Percentiles rank a stretch among this genome's conserved stretches.
These are phyloP conservation scores for Carcharodon carcharias DNA, from an alignment of 2,797 vertebrate species.

Conservation along the genomic window DNA sequence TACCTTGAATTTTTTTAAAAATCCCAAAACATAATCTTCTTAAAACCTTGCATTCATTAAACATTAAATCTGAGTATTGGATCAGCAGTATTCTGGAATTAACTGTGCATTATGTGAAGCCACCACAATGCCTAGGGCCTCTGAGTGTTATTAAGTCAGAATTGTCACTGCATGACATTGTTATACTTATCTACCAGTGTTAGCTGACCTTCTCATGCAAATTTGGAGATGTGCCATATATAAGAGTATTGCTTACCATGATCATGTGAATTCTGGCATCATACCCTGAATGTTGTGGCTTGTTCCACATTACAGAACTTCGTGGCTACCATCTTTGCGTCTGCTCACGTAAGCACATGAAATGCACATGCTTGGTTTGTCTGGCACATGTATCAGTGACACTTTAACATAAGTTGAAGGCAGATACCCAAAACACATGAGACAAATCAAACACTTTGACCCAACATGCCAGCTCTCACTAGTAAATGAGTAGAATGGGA, in stretches of 20 bases:
- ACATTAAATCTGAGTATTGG: neutral
- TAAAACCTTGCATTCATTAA: neutral
- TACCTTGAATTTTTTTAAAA: no score
- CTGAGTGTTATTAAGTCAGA: neutral
- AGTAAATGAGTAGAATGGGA: neutral
- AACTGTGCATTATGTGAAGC: neutral
- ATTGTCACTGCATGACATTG: neutral
- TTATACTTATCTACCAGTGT: neutral
- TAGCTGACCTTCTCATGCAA: neutral
- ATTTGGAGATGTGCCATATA: neutral
- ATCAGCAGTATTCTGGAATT: neutral
- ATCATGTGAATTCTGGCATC: neutral
- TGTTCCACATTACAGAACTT: neutral
- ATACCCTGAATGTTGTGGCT: neutral
- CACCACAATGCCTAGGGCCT: neutral
- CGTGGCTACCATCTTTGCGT: neutral
- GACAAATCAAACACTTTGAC: neutral
- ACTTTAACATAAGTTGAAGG: neutral
- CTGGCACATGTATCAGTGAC: neutral
- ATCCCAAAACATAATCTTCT: neutral
- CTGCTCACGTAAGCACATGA: neutral
- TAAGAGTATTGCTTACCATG: neutral
- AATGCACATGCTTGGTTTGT: neutral
- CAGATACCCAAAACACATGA: neutral
- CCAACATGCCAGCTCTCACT: neutral